Base-by-base conservation (phyloP, 37 sponge, comb jelly and placozoan genomes). In the Cladorhizidae sp. region DNA sequence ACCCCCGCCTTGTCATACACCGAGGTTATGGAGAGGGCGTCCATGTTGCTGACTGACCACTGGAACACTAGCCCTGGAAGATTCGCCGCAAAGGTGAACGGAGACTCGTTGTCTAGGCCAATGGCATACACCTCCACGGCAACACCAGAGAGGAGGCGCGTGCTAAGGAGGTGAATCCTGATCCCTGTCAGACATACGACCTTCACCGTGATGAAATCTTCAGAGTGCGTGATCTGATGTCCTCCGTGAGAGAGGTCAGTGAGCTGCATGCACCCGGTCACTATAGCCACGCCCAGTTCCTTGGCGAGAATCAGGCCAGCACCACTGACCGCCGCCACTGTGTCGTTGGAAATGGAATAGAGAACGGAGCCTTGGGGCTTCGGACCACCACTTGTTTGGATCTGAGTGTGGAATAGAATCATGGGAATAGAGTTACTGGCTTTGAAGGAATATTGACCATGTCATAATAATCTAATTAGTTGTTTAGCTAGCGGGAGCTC, bases 21-120 rank as follows among this genome's bases (percentile, higher is more conserved):
- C 0, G 94, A 95, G 42, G 40, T 36, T 20, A 95, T 73, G 9
- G 88, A 75, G 23, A 90, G 58, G 14, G 87, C 82, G 61, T 95
- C 94, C 81, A 87, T 91, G 82, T 93, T 95, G 64, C 67, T 76
- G 18, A 77, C 83, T 0, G 88, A 85, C 96, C 96, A 95, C 26
- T 83, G 85, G 75, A 95, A 95, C 33, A 45, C 20, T 3, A 95
- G 38, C 1, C 83, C 83, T 0, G 83, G 85, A n/a, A 54, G n/a
- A 8, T 79, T 52, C 77, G 80, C 75, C 7, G 45, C 88, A 65
- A 95, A 95, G 29, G 84, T 29, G 59, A 95, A 93, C 22, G 95
- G 95, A n/a, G 86, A 84, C 70, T 95, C 96, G 43, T 86, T 82
- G 36, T 71, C 49, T 1, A 76, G 3, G n/a, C 94, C 96, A 67